Base-by-base conservation (phyloP, 2,888 invertebrate genomes). In the Cephus pygmeus region DNA sequence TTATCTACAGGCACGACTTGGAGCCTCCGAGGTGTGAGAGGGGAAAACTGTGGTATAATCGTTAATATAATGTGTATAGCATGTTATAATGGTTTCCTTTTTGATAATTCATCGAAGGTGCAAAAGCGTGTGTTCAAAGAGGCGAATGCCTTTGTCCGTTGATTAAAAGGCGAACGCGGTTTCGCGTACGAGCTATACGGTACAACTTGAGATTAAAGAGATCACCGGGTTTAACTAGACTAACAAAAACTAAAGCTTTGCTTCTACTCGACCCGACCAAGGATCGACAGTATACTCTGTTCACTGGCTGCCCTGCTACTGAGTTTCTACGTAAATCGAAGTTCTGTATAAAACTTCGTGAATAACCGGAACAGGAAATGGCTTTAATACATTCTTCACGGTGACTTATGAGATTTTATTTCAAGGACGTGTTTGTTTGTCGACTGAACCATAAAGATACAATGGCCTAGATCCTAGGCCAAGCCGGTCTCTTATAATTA, bases 311-410 rank as follows among this genome's bases (percentile, higher is more conserved):
- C 1, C 23, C 11, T 30, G 31, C 30, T 11, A 33, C 30, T 23
- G 2, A 6, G 2, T 71, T 71, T 71, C 71, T 12, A 71, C 76
- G 56, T 12, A 23, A n/a, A 23, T 34, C 36, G 12, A 56, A 68
- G 73, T 33, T 23, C 11, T 40, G 77, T 12, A 34, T 34, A 34
- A 75, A 75, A 73, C 31, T 73, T 34, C 36, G 69, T 35, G 77
- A 69, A 75, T 69, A 33, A 36, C 78, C 71, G 75, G 71, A 75
- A 75, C 71, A 69, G 78, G 78, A 78, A 78, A 78, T 75, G 78
- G 75, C 35, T 75, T 78, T 78, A 75, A 78, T 78, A 76, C 34
- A 78, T 73, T 76, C 31, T 40, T 71, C 35, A 31, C 68, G 34
- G 15, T 36, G 69, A 6, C 1, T 40, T 69, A 69, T 69, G 75